Evolutionary conservation across 2,797 vertebrate species (phyloP).

Genomic region (Sphenopsis melanotis): DNA sequence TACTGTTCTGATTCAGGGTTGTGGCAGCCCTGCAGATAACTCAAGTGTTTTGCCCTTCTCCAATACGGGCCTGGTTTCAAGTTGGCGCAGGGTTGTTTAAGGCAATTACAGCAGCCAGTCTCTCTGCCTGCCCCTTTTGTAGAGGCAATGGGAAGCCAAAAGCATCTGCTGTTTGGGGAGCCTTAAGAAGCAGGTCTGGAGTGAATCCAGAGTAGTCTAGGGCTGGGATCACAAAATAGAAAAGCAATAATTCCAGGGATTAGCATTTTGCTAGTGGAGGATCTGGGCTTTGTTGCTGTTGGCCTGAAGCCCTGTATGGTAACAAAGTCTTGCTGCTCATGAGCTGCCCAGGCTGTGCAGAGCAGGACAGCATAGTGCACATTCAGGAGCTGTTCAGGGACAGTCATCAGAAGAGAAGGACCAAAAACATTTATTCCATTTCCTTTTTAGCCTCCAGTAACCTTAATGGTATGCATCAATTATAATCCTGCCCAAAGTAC

Average conservation of each 20-base stretch:
- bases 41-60: background rate
- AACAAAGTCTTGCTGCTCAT: background rate
- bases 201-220: background rate
- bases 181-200: background rate
- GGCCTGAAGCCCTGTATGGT: background rate
- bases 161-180: background rate
- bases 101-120: background rate
- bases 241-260: background rate
- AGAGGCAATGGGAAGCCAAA: background rate
- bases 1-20: background rate
- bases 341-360: background rate
- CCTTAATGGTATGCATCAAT: background rate
- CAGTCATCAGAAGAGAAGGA: background rate
- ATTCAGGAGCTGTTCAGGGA: background rate
- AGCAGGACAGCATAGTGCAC: accelerated
- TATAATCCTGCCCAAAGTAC: background rate
- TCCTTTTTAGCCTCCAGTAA: background rate
- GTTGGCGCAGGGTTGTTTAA: background rate
- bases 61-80: background rate
- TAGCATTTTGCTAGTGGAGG: background rate
- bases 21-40: background rate
- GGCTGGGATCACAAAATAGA: background rate
- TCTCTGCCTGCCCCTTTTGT: background rate
- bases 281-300: background rate
- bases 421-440: accelerated